Base-by-base conservation (phyloP, 2,113 vertebrate species). In the Gorsachius goisagi region DNA sequence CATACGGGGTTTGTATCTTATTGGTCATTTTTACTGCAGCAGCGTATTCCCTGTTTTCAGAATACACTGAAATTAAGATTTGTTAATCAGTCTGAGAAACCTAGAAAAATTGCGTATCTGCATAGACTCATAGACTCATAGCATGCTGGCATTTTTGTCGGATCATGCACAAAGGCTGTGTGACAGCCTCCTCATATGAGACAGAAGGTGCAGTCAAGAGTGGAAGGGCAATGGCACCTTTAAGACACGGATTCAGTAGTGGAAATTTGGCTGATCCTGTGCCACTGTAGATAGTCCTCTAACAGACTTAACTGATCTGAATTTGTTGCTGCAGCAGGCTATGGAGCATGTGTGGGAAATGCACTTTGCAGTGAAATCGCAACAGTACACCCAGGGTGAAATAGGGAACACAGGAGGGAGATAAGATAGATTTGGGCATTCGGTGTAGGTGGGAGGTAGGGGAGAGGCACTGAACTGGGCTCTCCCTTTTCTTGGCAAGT, bases 171-270 rank as follows among this genome's bases (percentile, higher is more conserved):
- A 63, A 88, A 77, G 47, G 4, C 8, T 76, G 11, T 47, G 26
- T 5, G 53, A 52, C 11, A 45, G 26, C 32, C 11, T 58, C 13
- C 62, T 73, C 50, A 58, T 26, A 37, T 0, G 0, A 60, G 15
- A 35, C 19, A 47, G 20, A 60, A 87, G 19, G 17, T 18, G 8
- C 10, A 12, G 35, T 18, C 21, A 37, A 22, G 22, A n/a, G 9
- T 6, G 14, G 37, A 60, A 79, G 21, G 27, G 4, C 22, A 32
- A 15, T 2, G 2, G 18, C 18, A 59, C 24, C 52, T 37, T 19
- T 16, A 71, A 71, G 33, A 58, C 21, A 21, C 3, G 6, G 14
- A 55, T 63, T 71, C 37, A 22, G 11, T 32, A 23, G 45, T 12
- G 30, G 18, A 74, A 79, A 78, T 20, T 5, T 7, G 41, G 23